Evolutionary conservation across 2,113 vertebrate species (phyloP).

Genomic region (Ariopsis seemanni): DNA sequence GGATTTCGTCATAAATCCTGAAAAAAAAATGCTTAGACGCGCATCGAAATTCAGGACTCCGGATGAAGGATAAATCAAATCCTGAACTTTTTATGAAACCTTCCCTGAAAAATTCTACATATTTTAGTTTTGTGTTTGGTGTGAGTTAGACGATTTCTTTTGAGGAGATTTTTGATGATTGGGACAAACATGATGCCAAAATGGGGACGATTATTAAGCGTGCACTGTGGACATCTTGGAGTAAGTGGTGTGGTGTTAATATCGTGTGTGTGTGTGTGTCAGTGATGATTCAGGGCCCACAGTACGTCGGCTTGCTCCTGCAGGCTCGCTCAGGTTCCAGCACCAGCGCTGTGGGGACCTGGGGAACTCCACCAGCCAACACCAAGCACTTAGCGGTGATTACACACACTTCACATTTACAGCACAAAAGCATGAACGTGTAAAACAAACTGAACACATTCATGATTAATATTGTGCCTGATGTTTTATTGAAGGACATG

Average conservation of each 20-base stretch:
- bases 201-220: background rate
- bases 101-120: background rate
- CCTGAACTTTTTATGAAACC: background rate
- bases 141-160: background rate
- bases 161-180: background rate
- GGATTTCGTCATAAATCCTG: background rate
- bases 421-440: background rate
- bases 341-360: conserved; percentile 60
- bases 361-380: conserved; percentile 61
- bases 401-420: background rate
- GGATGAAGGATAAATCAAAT: background rate
- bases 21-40: background rate
- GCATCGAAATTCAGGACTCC: background rate
- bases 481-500: background rate
- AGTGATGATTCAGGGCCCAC: conserved; percentile 69
- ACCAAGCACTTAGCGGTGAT: conserved; percentile 47
- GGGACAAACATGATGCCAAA: background rate
- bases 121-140: background rate
- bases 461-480: background rate
- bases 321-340: conserved; percentile 55
- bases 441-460: no score
- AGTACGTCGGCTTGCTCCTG: conserved; percentile 66
- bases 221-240: background rate
- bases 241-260: background rate
- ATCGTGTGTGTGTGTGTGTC: conserved; percentile 6